Percentiles rank a stretch among this genome's conserved stretches.
These are phyloP conservation scores for Chaenodraco wilsoni DNA, from an alignment of 2,797 vertebrate species.

Conservation along the genomic window DNA sequence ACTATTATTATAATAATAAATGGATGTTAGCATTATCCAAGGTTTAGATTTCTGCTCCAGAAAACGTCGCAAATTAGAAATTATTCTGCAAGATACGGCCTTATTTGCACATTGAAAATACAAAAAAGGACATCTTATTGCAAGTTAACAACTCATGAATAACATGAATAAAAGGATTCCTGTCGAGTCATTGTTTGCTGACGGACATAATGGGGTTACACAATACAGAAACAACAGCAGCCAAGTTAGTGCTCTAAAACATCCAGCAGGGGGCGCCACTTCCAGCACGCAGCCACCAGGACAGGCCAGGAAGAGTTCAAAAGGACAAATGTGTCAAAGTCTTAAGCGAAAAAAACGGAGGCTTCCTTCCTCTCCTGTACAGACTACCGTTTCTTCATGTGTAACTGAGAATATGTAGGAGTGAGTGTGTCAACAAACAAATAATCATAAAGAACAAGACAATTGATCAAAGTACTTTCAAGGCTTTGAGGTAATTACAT, in stretches of 20 bases:
- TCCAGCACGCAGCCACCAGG: background rate
- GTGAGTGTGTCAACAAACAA: background rate
- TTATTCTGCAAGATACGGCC: too few relatives aligned
- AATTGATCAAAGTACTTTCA: background rate
- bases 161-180: conserved; percentile 25
- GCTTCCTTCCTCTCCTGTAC: background rate
- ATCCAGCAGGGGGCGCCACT: conserved; percentile 74
- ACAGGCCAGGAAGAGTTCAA: conserved; percentile 28
- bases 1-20: too few relatives aligned
- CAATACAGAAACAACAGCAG: conserved; percentile 38
- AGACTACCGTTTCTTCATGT: too few relatives aligned
- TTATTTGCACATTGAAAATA: too few relatives aligned
- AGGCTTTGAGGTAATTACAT: background rate
- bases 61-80: too few relatives aligned
- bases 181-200: conserved; percentile 59
- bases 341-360: conserved; percentile 2
- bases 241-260: background rate
- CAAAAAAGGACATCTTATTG: too few relatives aligned
- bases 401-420: background rate
- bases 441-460: background rate
- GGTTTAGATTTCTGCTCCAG: too few relatives aligned
- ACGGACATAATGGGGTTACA: conserved; percentile 37
- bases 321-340: conserved; percentile 25
- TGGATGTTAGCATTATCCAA: too few relatives aligned
- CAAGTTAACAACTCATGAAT: background rate